Evolutionary conservation across 92 coral and sea anemone species (phyloP).

Genomic region (Epizoanthus ramosus): DNA sequence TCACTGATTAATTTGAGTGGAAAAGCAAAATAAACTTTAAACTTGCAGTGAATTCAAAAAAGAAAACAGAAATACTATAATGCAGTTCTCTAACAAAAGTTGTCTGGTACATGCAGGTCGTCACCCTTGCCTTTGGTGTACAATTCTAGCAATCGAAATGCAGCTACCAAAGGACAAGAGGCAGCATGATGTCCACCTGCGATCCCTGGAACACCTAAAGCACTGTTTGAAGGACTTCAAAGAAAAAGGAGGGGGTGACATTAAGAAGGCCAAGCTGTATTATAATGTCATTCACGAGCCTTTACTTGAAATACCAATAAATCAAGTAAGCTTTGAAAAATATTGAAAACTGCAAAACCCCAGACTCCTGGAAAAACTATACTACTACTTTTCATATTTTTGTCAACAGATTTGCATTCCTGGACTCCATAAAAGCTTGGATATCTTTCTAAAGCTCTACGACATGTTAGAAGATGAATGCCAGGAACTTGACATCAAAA

Average conservation of each 20-base stretch:
- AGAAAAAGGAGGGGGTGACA: constrained; percentile 13
- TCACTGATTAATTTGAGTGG: too few relatives aligned
- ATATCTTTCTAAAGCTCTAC: constrained; percentile 22
- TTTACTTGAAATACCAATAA: constrained; percentile 22
- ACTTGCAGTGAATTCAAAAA: too few relatives aligned
- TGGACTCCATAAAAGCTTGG: constrained; percentile 34
- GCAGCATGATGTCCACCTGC: background rate
- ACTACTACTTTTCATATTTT: background rate
- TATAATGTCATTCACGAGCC: constrained; percentile 23
- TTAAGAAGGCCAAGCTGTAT: constrained; percentile 19
- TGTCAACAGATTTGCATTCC: constrained; percentile 35
- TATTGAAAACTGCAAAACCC: background rate
- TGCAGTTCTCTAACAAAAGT: background rate
- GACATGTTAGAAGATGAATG: constrained; percentile 25
- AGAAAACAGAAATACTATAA: too few relatives aligned
- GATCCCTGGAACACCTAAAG: background rate
- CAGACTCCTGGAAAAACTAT: background rate
- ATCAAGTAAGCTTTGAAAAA: constrained; percentile 25
- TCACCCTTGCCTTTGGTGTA: constrained; percentile 40
- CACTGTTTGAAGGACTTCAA: background rate
- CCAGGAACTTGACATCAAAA: constrained; percentile 1
- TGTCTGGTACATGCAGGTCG: constrained; percentile 24
- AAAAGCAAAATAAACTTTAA: too few relatives aligned
- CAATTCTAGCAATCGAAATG: constrained; percentile 1
- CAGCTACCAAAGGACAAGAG: background rate